Evolutionary conservation across 2,888 invertebrate species (phyloP).

Genomic region (Branchipolynoe longqiensis): DNA sequence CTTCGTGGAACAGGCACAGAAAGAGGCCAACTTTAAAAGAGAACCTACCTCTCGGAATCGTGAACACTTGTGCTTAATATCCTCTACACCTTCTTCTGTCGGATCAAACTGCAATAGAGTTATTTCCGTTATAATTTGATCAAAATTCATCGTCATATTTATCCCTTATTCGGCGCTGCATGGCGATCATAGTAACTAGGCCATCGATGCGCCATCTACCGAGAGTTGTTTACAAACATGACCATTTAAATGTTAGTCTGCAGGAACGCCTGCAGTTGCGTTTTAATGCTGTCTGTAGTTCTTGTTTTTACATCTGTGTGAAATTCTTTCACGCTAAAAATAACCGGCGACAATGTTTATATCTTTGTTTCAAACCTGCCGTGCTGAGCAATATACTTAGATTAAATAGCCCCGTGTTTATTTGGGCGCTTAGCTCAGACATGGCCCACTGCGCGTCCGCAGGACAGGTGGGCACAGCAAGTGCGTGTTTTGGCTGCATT

Average conservation of each 20-base stretch:
- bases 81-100: constrained; percentile 52
- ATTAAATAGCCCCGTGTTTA: too few species aligned
- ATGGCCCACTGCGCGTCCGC: too few species aligned
- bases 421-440: too few species aligned
- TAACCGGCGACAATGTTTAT: too few species aligned
- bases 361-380: too few species aligned
- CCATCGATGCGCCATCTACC: constrained; percentile 57
- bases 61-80: constrained; percentile 55
- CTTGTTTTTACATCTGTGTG: too few species aligned
- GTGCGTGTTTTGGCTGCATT: too few species aligned
- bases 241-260: constrained; percentile 50
- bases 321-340: too few species aligned
- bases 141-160: constrained; percentile 57
- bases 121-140: constrained; percentile 53
- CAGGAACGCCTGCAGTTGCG: constrained; percentile 20
- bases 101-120: constrained; percentile 51
- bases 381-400: too few species aligned
- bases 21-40: constrained; percentile 43
- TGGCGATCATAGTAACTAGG: constrained; percentile 56
- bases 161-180: constrained; percentile 56
- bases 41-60: constrained; percentile 54
- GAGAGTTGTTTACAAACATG: constrained; percentile 52
- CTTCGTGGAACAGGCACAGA: constrained; percentile 43
- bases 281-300: too few species aligned
- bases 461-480: too few species aligned